A percentile compares a stretch with the other conserved stretches of the same genome.
Evolutionary conservation across 1,140 invertebrate genomes (phyloP).

Genomic region (Bombus sylvicola): DNA sequence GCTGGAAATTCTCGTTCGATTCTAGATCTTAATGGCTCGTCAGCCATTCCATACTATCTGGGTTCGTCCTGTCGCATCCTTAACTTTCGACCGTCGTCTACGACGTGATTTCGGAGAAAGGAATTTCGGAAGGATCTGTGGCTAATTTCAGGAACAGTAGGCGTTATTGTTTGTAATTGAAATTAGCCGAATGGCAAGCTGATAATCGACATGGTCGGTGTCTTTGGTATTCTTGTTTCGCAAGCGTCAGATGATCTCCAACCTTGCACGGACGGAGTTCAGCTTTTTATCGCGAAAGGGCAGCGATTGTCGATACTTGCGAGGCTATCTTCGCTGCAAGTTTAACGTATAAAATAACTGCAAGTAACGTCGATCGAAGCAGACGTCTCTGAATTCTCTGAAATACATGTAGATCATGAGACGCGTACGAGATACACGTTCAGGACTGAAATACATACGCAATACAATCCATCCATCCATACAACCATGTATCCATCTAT

Average conservation of each 20-base stretch:
- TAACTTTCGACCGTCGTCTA: not conserved
- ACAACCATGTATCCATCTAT: too few relatives aligned
- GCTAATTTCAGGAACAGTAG: not conserved
- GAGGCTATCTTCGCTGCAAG: not conserved
- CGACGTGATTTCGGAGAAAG: not conserved
- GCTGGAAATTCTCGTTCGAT: too few relatives aligned
- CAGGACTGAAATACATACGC: too few relatives aligned
- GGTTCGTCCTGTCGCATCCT: not conserved
- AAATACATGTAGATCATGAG: not conserved
- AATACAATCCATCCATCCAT: too few relatives aligned
- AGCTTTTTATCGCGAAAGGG: conserved; percentile 12
- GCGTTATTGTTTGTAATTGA: not conserved
- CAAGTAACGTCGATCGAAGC: not conserved
- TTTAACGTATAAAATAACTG: not conserved
- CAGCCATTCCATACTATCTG: not conserved
- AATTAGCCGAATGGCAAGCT: not conserved
- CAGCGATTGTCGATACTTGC: not conserved
- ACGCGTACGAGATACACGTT: too few relatives aligned
- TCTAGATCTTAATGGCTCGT: too few relatives aligned
- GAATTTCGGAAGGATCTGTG: not conserved
- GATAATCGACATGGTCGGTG: not conserved
- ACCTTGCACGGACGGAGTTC: not conserved
- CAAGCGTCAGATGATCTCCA: not conserved
- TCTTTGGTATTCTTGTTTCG: not conserved
- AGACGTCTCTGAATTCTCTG: not conserved